Conservation (phyloP, 2,797 vertebrate species). For the Oreochromis grahami region DNA sequence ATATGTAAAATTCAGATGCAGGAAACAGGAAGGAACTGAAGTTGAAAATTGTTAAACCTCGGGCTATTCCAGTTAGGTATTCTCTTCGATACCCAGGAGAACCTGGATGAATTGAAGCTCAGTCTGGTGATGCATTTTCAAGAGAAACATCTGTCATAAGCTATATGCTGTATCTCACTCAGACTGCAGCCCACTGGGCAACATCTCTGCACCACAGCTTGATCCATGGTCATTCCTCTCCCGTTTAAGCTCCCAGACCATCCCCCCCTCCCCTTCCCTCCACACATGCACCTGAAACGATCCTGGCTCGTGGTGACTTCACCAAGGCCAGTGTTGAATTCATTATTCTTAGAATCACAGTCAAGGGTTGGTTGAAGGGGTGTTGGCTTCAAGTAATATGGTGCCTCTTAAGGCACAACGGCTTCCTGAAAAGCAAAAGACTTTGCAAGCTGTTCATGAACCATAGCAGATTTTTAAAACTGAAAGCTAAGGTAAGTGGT, state of each 20-base stretch:
- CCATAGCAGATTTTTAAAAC: neutral
- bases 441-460: neutral
- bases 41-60: slow-evolving; percentile 33
- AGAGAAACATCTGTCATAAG: slow-evolving; percentile 60
- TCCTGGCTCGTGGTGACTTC: slow-evolving; percentile 41
- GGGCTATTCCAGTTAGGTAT: slow-evolving; percentile 22
- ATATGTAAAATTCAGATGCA: neutral
- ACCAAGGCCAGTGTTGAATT: slow-evolving; percentile 37
- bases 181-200: slow-evolving; percentile 52
- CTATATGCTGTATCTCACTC: slow-evolving; percentile 43
- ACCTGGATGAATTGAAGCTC: slow-evolving; percentile 7
- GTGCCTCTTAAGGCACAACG: neutral
- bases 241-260: neutral
- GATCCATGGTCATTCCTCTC: slow-evolving; percentile 43
- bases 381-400: slow-evolving; percentile 7
- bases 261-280: neutral
- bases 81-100: slow-evolving; percentile 16
- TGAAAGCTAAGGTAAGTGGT: neutral
- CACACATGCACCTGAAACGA: slow-evolving; percentile 25
- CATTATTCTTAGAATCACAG: slow-evolving; percentile 28
- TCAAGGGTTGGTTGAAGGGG: neutral
- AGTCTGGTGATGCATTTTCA: slow-evolving; percentile 53
- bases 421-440: slow-evolving; percentile 1
- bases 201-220: slow-evolving; percentile 46
- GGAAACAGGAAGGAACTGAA: slow-evolving; percentile 6